Evolutionary conservation across 2,888 invertebrate species (phyloP).

Genomic region (Drosophila kanekoi): DNA sequence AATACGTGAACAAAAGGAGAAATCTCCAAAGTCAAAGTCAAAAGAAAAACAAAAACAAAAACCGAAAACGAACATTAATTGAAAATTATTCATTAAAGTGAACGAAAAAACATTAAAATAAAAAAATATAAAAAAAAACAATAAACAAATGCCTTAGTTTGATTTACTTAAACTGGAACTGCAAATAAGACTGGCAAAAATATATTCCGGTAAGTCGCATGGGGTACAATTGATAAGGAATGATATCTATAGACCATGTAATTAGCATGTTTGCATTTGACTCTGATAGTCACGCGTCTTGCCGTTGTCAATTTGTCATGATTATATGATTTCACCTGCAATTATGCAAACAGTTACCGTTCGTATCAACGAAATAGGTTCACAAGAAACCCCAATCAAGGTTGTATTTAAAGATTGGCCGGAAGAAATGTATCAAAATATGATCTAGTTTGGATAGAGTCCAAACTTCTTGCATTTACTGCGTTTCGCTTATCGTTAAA

Average conservation of each 20-base stretch:
- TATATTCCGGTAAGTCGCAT: constrained; percentile 17
- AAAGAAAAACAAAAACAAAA: constrained; percentile 23
- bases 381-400: too few relatives aligned
- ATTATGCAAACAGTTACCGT: constrained; percentile 21
- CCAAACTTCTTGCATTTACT: fast-evolving
- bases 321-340: constrained; percentile 44
- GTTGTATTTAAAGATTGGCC: too few relatives aligned
- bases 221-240: constrained; percentile 27
- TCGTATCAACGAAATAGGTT: not conserved
- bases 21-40: constrained; percentile 13
- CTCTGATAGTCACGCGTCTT: constrained; percentile 30
- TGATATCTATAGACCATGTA: constrained; percentile 33
- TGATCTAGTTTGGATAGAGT: too few relatives aligned
- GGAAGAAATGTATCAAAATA: too few relatives aligned
- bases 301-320: constrained; percentile 67
- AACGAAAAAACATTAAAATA: constrained; percentile 5
- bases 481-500: constrained; percentile 1
- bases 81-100: constrained; percentile 74
- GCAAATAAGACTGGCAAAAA: not conserved
- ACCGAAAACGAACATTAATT: constrained; percentile 54
- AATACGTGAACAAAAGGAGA: constrained; percentile 29
- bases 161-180: constrained; percentile 24
- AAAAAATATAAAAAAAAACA: constrained; percentile 43
- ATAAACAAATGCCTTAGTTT: constrained; percentile 31
- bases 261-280: constrained; percentile 46